Conservation (phyloP, 2,797 vertebrate genomes). For the Anisognathus igniventris region DNA sequence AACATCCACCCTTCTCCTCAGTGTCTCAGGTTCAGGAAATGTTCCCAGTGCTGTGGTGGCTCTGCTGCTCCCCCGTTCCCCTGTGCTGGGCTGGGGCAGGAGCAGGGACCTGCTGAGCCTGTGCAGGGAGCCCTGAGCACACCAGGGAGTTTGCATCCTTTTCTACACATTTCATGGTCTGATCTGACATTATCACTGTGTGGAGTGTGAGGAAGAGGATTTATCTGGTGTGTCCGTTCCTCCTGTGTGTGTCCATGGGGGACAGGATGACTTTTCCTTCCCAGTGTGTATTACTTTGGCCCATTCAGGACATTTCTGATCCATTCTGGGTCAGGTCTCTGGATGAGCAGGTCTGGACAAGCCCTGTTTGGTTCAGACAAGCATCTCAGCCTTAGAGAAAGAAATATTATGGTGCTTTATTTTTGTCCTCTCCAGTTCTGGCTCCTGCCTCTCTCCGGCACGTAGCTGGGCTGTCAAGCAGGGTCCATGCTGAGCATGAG, state of each 20-base stretch:
- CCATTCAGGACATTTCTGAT: background rate
- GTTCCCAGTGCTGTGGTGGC: background rate
- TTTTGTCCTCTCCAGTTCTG: background rate
- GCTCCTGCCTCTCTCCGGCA: background rate
- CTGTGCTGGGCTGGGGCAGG: background rate
- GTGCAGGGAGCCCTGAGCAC: background rate
- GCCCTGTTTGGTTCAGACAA: background rate
- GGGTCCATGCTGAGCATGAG: background rate
- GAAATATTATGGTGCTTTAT: background rate
- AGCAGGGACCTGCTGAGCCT: background rate
- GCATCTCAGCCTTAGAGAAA: background rate
- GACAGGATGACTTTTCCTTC: background rate
- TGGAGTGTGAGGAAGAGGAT: background rate
- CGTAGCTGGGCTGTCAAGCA: background rate
- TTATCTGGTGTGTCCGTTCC: background rate
- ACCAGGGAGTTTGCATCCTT: background rate
- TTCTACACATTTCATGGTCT: accelerated
- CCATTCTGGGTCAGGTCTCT: background rate
- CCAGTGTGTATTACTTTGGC: background rate
- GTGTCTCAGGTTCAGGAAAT: background rate
- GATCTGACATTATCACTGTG: background rate
- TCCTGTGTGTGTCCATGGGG: background rate
- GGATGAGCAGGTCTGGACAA: background rate
- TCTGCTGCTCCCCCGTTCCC: background rate
- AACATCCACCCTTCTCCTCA: background rate